A percentile compares a stretch with the other conserved stretches of the same genome.
Evolutionary conservation across 2,888 invertebrate genomes (phyloP).

Genomic region (Amphipyra tragopoginis): DNA sequence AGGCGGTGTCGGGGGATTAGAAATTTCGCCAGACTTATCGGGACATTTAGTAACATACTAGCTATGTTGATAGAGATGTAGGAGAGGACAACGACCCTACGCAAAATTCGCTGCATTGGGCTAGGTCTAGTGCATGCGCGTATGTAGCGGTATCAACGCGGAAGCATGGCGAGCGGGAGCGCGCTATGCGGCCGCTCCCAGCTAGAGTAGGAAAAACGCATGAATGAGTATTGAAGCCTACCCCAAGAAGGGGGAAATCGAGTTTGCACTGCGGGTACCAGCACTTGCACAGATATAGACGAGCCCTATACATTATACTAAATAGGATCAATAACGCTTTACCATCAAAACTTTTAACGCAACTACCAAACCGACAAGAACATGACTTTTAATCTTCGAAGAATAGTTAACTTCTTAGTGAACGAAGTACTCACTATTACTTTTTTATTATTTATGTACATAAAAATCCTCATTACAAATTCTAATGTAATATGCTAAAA

Average conservation of each 20-base stretch:
- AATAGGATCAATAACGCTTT: conserved; percentile 81
- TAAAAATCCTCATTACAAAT: too few relatives aligned
- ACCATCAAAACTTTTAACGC: conserved; percentile 54
- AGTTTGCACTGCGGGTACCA: conserved; percentile 87
- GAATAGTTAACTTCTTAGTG: neutral
- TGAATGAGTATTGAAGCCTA: conserved; percentile 90
- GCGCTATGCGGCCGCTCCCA: conserved; percentile 73
- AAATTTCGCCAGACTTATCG: conserved; percentile 72
- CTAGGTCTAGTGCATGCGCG: conserved; percentile 89
- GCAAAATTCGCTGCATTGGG: conserved; percentile 90
- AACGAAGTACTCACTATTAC: neutral
- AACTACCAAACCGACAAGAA: conserved; percentile 18
- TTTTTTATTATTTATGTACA: neutral
- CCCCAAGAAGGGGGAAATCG: conserved; percentile 88
- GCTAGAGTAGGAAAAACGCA: conserved; percentile 85
- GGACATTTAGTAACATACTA: conserved; percentile 60
- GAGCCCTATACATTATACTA: conserved; percentile 74
- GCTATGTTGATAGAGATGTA: conserved; percentile 72
- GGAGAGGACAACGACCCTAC: conserved; percentile 88
- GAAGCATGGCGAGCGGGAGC: conserved; percentile 82
- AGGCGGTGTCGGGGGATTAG: conserved; percentile 61
- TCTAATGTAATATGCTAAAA: neutral
- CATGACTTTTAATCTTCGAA: neutral
- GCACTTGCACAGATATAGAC: conserved; percentile 82
- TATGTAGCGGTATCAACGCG: conserved; percentile 85